Percentiles rank a stretch among this genome's conserved stretches.
phyloP scores from a whole-genome alignment of 2,888 invertebrate species.

The Harpalus rufipes region DNA sequence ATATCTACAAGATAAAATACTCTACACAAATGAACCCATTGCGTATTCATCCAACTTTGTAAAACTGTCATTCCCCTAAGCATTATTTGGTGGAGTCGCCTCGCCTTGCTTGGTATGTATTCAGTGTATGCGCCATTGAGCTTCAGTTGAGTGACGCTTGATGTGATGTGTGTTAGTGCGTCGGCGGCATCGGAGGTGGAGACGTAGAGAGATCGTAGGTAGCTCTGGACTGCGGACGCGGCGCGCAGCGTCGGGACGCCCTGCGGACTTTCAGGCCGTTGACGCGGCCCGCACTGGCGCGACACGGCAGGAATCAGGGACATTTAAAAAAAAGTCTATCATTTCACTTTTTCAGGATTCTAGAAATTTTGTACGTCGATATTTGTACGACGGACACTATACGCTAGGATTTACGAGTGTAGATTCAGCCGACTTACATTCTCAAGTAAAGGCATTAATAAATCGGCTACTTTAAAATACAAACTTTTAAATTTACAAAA shows the following conservation, averaged over 20 bases:
- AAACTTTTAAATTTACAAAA: no score
- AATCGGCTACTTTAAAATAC: no score
- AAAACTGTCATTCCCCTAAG: no score
- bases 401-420: no score
- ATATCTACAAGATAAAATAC: no score
- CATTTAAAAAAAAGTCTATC: not conserved
- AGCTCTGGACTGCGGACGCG: constrained; percentile 31
- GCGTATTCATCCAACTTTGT: no score
- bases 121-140: not conserved
- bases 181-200: not conserved
- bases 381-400: no score
- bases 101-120: not conserved
- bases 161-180: constrained; percentile 18
- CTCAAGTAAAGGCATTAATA: no score
- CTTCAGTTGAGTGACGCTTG: not conserved
- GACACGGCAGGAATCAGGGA: not conserved
- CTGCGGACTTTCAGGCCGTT: constrained; percentile 39
- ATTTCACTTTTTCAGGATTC: not conserved
- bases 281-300: constrained; percentile 38
- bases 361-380: no score
- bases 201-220: constrained; percentile 7
- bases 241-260: constrained; percentile 29
- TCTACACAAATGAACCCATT: no score
- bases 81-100: constrained; percentile 7
- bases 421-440: no score